Base-by-base conservation (phyloP, 2,888 invertebrate species). In the Phoenoteleia sp. region DNA sequence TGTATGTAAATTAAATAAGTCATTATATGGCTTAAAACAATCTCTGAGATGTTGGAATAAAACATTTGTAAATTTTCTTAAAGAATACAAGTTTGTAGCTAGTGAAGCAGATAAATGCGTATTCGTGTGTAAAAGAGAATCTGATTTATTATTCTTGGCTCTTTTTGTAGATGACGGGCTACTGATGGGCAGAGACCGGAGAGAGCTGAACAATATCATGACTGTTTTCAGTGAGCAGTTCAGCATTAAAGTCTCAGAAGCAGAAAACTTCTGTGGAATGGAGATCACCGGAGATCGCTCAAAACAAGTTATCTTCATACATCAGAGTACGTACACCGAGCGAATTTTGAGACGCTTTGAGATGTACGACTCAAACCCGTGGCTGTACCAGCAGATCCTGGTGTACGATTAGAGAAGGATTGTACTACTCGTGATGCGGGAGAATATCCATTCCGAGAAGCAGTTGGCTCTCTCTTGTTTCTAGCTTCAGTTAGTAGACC, bases 11-110 rank as follows among this genome's bases (percentile, higher is more conserved):
- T 71, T 92, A 5, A 76, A 83, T 5, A 88, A 86, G 42, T 87
- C 88, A 9, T 56, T 92, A 23, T 92, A 92, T 83, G 91, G 91
- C 11, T 75, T 92, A 0, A 91, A 90, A 58, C 91, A 91, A 64
- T 87, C 89, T 5, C 86, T 89, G 4, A 76, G 91, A 52, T 87
- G 86, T 27, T 92, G 90, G 91, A 88, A 91, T 47, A 60, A 69
- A 58, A 54, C 49, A 17, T 89, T 90, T 60, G 81, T 74, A 6
- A 29, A 79, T 25, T 89, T 88, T 39, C 54, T 90, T 9, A 72
- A 76, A 5, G 76, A 83, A 23, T 84, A 82, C 49, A 82, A 86
- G 17, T 86, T 89, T 52, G 54, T 81, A 15, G 67, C 87, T 13
- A 87, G 85, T 56, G 36, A 86, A 9, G 84, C 83, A 6, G 90